Percentiles rank a stretch among this genome's conserved stretches.
Conservation (phyloP, 2,888 invertebrate species). For the Lymantria monacha region DNA sequence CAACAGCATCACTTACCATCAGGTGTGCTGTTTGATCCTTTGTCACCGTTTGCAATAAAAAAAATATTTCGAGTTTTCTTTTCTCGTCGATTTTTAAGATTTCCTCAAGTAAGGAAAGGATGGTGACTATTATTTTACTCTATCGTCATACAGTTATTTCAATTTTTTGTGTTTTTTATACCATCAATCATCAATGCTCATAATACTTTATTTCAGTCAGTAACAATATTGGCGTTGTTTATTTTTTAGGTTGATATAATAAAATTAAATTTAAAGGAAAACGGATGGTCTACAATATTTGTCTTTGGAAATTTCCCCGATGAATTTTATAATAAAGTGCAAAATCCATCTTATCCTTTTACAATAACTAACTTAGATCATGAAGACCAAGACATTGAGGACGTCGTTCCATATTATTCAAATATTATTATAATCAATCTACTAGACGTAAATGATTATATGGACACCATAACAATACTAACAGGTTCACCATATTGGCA, state of each 20-base stretch:
- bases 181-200: no score
- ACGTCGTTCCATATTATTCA: slow-evolving; percentile 49
- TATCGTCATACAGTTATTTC: no score
- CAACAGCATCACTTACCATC: no score
- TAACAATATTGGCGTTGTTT: not conserved
- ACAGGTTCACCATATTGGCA: slow-evolving; percentile 55
- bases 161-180: no score
- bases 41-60: no score
- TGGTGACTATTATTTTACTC: no score
- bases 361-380: slow-evolving; percentile 39
- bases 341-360: slow-evolving; percentile 38
- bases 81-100: no score
- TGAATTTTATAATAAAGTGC: slow-evolving; percentile 43
- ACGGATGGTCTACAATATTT: slow-evolving; percentile 58
- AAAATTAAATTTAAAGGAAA: slow-evolving; percentile 45
- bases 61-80: no score
- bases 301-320: slow-evolving; percentile 54
- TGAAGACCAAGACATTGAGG: slow-evolving; percentile 47
- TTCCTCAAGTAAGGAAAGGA: no score
- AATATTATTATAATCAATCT: slow-evolving; percentile 52
- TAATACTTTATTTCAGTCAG: no score
- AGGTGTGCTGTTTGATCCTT: no score
- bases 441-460: slow-evolving; percentile 44
- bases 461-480: slow-evolving; percentile 48
- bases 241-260: slow-evolving; percentile 51